phyloP scores from a whole-genome alignment of 2,113 vertebrate species.

The Dermatemys mawii region DNA sequence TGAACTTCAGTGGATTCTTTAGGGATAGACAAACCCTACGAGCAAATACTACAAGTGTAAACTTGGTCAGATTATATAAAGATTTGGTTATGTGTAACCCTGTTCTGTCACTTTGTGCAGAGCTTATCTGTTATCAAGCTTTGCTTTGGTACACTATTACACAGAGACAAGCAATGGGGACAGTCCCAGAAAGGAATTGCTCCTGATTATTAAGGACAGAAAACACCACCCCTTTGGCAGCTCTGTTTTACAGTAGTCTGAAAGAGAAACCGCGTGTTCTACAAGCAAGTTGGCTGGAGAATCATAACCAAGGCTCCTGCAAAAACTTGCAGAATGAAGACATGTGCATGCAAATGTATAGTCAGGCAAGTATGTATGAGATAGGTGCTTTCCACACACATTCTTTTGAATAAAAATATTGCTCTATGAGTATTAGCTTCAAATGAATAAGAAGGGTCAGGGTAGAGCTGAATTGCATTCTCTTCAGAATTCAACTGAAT shows the following conservation, averaged over 20 bases:
- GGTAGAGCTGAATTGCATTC: background rate
- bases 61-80: background rate
- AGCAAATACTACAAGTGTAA: conserved; percentile 38
- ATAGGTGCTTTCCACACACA: conserved; percentile 27
- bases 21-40: conserved; percentile 27
- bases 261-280: conserved; percentile 56
- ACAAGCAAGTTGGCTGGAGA: conserved; percentile 70
- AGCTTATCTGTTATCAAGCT: conserved; percentile 29
- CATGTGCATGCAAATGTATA: conserved; percentile 14
- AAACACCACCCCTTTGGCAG: conserved; percentile 22
- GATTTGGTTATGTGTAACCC: conserved; percentile 55
- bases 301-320: conserved; percentile 58
- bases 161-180: conserved; percentile 22
- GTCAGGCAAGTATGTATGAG: conserved; percentile 54
- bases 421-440: conserved; percentile 10
- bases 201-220: conserved; percentile 34
- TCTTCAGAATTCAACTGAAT: background rate
- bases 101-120: conserved; percentile 33
- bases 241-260: conserved; percentile 52
- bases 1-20: conserved; percentile 44
- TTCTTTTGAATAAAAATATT: conserved; percentile 8
- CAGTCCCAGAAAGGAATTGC: background rate
- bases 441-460: background rate
- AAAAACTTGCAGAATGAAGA: conserved; percentile 62
- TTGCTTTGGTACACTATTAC: background rate